phyloP scores from a whole-genome alignment of 1,140 invertebrate species.

The Drosophila funebris region DNA sequence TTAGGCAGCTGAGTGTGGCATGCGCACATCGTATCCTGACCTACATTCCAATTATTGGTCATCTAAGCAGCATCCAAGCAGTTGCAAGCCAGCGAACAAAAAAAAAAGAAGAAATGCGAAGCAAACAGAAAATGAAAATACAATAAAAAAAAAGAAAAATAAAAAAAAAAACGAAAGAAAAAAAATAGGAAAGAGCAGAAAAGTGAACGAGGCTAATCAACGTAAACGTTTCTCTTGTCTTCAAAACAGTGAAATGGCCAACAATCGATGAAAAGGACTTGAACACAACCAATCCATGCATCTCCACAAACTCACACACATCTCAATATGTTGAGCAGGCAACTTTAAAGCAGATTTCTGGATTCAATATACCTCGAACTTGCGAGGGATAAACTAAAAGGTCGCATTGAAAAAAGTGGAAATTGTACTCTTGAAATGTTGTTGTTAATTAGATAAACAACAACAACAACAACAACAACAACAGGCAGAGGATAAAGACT shows the following conservation, averaged over 20 bases:
- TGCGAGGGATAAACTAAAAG: not conserved
- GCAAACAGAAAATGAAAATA: constrained; percentile 1
- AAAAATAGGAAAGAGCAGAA: too few species aligned
- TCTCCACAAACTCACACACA: not conserved
- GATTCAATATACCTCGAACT: not conserved
- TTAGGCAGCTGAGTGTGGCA: constrained; percentile 39
- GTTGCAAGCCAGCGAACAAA: constrained; percentile 4
- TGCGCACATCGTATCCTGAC: constrained; percentile 71
- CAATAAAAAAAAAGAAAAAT: not conserved
- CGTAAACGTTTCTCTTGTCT: not conserved
- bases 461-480: not conserved
- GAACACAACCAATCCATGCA: not conserved
- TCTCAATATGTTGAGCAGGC: not conserved
- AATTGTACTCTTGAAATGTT: not conserved
- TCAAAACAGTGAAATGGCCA: constrained; percentile 20
- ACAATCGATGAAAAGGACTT: not conserved
- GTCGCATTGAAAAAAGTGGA: not conserved
- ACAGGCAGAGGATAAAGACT: too few species aligned
- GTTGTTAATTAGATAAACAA: constrained; percentile 21
- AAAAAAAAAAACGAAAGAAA: too few species aligned
- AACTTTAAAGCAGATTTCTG: not conserved
- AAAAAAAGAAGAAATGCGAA: constrained; percentile 8
- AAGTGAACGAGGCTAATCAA: too few species aligned
- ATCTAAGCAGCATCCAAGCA: constrained; percentile 63
- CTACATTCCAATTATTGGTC: constrained; percentile 77